Conservation (phyloP, 1,140 invertebrate genomes). For the Zelostemma sp. region DNA sequence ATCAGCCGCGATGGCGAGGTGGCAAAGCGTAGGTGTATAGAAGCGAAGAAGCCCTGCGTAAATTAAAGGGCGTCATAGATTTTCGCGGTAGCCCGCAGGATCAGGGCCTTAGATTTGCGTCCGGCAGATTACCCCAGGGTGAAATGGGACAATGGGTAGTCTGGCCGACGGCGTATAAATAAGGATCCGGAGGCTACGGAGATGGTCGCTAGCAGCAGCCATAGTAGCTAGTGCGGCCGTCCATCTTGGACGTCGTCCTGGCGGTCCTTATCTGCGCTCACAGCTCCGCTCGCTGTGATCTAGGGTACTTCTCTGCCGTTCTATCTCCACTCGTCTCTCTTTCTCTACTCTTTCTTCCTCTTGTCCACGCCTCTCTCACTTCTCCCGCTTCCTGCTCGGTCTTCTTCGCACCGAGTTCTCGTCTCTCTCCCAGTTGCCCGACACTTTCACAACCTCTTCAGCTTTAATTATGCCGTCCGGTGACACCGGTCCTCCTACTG, state of each 20-base stretch:
- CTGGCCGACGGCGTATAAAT: slow-evolving; percentile 69
- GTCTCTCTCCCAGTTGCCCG: slow-evolving; percentile 11
- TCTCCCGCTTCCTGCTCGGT: background rate
- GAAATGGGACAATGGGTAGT: slow-evolving; percentile 71
- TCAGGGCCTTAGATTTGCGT: slow-evolving; percentile 71
- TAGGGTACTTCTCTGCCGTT: slow-evolving; percentile 57
- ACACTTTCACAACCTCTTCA: slow-evolving; percentile 39
- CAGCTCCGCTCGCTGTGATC: slow-evolving; percentile 68
- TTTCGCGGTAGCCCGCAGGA: slow-evolving; percentile 70
- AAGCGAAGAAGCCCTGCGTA: slow-evolving; percentile 48
- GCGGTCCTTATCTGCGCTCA: slow-evolving; percentile 70
- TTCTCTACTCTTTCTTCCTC: slow-evolving; percentile 20
- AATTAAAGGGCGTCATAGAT: slow-evolving; percentile 70
- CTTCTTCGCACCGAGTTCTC: background rate
- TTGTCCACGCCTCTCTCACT: background rate
- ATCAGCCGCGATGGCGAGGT: slow-evolving; percentile 27
- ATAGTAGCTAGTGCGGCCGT: slow-evolving; percentile 61
- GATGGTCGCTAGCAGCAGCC: slow-evolving; percentile 49
- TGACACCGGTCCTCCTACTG: slow-evolving; percentile 27
- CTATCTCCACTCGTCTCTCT: slow-evolving; percentile 24
- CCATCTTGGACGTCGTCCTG: slow-evolving; percentile 70
- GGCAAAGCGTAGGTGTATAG: slow-evolving; percentile 4
- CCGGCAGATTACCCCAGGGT: slow-evolving; percentile 68
- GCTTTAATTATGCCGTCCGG: slow-evolving; percentile 41
- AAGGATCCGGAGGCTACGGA: slow-evolving; percentile 58